Base-by-base conservation (phyloP, 23 tunicate species). In the Styela plicata region DNA sequence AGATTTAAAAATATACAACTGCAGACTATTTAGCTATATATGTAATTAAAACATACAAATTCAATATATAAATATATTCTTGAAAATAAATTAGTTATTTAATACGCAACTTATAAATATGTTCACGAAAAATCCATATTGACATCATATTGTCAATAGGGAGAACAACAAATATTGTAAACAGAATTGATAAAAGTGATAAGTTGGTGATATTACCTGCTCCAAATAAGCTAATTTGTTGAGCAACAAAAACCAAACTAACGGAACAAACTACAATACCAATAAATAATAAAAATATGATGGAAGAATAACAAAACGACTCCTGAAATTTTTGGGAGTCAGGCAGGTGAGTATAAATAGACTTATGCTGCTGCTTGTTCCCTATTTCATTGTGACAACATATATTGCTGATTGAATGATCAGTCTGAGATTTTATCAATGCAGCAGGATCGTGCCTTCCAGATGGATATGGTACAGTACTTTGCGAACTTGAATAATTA, bases 61-160 rank as follows among this genome's bases (percentile, higher is more conserved):
- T n/a, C n/a, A n/a, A n/a, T n/a, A n/a, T n/a, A n/a, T n/a, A n/a
- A 44, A 44, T 44, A 44, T 44, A 44, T 44, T 5, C 13, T 44
- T 44, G 7, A 5, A 44, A 44, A 5, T 5, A 44, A 44, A 7
- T 13, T 5, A 44, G 10, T 44, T 13, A 44, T 44, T 13, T 44
- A 44, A 44, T 44, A 44, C 13, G 57, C 57, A 44, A 44, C 13
- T 44, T 44, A 5, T 44, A 13, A 44, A 44, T 13, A 44, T 44
- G 70, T 61, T 85, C 89, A 32, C 79, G 35, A 69, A 85, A 85
- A 34, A 69, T 26, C n/a, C 13, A 69, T 44, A 35, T 85, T 21
- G 74, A 82, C 53, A 85, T 61, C 24, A 31, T 53, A 28, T 78
- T 76, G 57, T 85, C 89, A 85, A 85, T 26, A 27, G 79, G 33